Conservation (phyloP, 2,797 vertebrate genomes). For the Melanotaenia parkinsoni region DNA sequence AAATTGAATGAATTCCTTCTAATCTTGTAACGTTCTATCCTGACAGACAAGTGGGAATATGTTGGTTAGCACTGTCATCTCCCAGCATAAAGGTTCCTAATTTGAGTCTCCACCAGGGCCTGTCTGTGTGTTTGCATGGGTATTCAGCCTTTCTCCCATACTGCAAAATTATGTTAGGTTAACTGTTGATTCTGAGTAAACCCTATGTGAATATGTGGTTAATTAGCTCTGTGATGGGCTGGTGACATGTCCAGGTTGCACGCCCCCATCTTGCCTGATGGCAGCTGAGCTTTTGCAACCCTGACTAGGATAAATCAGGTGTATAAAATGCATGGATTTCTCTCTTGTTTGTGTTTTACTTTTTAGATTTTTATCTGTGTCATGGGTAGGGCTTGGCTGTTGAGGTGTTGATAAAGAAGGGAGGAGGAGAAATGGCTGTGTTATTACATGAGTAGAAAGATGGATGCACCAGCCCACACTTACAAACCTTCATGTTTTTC, state of each 20-base stretch:
- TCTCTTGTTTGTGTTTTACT: slow-evolving; percentile 18
- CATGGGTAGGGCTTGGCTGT: slow-evolving; percentile 24
- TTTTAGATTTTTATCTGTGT: not conserved
- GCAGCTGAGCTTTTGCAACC: not conserved
- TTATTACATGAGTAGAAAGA: slow-evolving; percentile 36
- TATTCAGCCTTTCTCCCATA: not conserved
- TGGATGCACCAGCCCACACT: slow-evolving; percentile 40
- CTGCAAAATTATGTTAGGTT: not conserved
- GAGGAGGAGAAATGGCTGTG: slow-evolving; percentile 12
- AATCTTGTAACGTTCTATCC: slow-evolving; percentile 18
- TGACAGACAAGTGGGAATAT: not conserved
- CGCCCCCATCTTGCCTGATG: too few species aligned
- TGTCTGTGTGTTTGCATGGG: not conserved
- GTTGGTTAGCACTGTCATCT: not conserved
- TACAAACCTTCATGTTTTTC: slow-evolving; percentile 40
- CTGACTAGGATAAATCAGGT: not conserved
- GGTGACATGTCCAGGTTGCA: too few species aligned
- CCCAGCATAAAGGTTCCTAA: not conserved
- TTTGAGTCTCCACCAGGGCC: not conserved
- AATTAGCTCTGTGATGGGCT: too few species aligned
- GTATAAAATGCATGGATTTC: not conserved
- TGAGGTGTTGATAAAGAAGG: slow-evolving; percentile 39
- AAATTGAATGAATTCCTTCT: slow-evolving; percentile 46
- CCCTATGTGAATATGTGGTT: too few species aligned
- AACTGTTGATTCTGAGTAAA: not conserved